These are phyloP conservation scores for Doryteuthis pealeii DNA, from an alignment of 1,140 invertebrate genomes.

Conservation along the genomic window DNA sequence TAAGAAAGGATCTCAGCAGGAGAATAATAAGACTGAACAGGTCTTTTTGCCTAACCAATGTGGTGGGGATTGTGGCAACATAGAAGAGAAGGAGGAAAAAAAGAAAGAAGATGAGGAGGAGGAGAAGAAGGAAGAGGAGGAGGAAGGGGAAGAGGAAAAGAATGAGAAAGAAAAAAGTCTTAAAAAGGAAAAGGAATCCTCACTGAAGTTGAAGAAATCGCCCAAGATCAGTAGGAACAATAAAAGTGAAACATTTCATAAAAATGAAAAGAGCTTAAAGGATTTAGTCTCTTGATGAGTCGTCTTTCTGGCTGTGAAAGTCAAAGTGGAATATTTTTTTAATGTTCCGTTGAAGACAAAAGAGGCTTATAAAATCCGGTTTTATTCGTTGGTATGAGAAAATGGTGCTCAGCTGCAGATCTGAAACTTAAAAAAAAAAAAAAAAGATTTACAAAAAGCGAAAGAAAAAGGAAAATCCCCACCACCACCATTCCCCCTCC, in stretches of 20 bases:
- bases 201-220: background rate
- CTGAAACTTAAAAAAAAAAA: too few relatives aligned
- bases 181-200: background rate
- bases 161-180: constrained; percentile 1
- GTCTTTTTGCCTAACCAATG: background rate
- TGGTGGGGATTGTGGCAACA: background rate
- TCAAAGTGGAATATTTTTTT: background rate
- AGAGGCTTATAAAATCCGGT: too few relatives aligned
- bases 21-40: background rate
- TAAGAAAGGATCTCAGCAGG: background rate
- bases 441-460: too few relatives aligned
- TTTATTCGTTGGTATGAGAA: too few relatives aligned
- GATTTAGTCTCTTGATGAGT: background rate
- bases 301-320: background rate
- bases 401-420: too few relatives aligned
- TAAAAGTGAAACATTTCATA: background rate
- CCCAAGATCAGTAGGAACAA: background rate
- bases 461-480: too few relatives aligned
- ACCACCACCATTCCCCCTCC: too few relatives aligned
- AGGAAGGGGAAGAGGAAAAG: background rate
- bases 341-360: too few relatives aligned
- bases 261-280: constrained; percentile 4
- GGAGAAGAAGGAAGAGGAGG: background rate
- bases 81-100: background rate
- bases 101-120: background rate